Conservation (phyloP, 2,797 vertebrate genomes). For the Myotis vivesi region DNA sequence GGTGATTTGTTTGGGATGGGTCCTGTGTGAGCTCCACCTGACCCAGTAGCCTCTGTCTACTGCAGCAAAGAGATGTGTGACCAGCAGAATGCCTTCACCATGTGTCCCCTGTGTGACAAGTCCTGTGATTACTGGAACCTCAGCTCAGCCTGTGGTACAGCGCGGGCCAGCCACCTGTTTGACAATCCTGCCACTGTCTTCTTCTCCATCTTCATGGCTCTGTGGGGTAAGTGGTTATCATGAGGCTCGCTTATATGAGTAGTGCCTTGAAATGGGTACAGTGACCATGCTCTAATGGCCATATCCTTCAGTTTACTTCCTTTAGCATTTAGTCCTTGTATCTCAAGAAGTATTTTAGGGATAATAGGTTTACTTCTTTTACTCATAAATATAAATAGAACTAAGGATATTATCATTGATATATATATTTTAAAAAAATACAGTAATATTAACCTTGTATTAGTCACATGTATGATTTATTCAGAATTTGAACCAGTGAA, state of each 20-base stretch:
- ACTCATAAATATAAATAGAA: background rate
- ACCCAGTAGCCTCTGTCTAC: slow-evolving; percentile 54
- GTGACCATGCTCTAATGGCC: background rate
- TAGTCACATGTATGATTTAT: background rate
- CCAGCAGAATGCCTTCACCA: slow-evolving; percentile 92
- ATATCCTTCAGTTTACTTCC: background rate
- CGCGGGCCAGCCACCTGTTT: slow-evolving; percentile 94
- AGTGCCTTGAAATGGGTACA: background rate
- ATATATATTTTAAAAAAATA: background rate
- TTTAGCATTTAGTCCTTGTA: background rate
- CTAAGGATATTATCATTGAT: background rate
- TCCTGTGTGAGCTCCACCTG: background rate
- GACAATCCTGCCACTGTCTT: slow-evolving; percentile 97
- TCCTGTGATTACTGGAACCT: slow-evolving; percentile 97
- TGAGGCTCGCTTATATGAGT: background rate
- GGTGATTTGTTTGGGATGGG: background rate
- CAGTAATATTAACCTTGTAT: background rate
- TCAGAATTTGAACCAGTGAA: background rate
- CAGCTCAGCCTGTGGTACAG: slow-evolving; percentile 92
- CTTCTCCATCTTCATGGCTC: slow-evolving; percentile 98
- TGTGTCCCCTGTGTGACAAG: slow-evolving; percentile 97
- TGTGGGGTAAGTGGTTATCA: slow-evolving; percentile 92
- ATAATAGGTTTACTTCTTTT: background rate
- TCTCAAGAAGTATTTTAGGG: background rate
- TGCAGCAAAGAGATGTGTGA: slow-evolving; percentile 95